Evolutionary conservation across 35 echinoderm and acorn worm species (phyloP).

Genomic region (Chiridota heheva): DNA sequence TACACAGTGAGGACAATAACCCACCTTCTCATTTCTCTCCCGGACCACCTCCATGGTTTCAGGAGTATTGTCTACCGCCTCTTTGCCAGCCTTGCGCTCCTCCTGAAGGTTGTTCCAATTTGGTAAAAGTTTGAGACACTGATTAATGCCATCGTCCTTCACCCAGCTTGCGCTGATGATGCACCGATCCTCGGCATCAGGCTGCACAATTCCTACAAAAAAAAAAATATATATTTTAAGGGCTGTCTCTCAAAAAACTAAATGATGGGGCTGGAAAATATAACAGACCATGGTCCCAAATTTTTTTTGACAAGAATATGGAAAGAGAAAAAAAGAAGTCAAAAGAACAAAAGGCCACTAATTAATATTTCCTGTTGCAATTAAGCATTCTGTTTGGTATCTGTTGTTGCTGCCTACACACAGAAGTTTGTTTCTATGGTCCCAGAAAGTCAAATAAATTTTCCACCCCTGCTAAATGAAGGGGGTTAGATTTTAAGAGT

Average conservation of each 20-base stretch:
- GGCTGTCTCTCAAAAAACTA: neutral
- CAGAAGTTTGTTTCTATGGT: too few relatives aligned
- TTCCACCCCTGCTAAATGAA: too few relatives aligned
- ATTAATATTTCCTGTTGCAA: too few relatives aligned
- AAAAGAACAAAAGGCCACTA: too few relatives aligned
- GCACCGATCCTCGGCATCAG: slow-evolving; percentile 87
- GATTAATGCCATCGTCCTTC: slow-evolving; percentile 88
- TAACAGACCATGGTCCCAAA: too few relatives aligned
- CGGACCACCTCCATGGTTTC: slow-evolving; percentile 96
- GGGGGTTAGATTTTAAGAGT: too few relatives aligned
- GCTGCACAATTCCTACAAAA: slow-evolving; percentile 77
- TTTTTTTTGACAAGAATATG: too few relatives aligned
- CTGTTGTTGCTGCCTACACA: too few relatives aligned
- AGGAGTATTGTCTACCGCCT: slow-evolving; percentile 53
- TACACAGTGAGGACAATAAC: neutral
- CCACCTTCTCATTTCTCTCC: slow-evolving; percentile 95
- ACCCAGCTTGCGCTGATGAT: slow-evolving; percentile 97
- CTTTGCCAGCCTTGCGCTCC: slow-evolving; percentile 58
- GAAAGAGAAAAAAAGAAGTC: too few relatives aligned
- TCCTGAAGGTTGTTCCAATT: slow-evolving; percentile 95
- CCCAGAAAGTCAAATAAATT: too few relatives aligned
- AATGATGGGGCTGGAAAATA: too few relatives aligned
- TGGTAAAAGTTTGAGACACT: slow-evolving; percentile 78
- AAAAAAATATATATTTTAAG: neutral
- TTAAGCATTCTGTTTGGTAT: too few relatives aligned